Evolutionary conservation across 2,888 invertebrate genomes (phyloP).

Genomic region (Apamea crenata): DNA sequence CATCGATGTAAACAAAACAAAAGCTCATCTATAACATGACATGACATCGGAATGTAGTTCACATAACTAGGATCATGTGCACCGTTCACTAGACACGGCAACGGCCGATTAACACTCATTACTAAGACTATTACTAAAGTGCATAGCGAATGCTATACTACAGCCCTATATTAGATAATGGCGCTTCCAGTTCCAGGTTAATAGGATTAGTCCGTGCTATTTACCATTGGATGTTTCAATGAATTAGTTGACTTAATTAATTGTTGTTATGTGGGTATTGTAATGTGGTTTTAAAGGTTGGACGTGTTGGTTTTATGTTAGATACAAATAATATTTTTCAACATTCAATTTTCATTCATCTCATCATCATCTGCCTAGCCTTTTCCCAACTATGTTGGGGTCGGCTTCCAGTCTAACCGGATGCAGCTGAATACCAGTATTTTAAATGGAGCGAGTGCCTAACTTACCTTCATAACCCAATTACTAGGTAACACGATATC

Average conservation of each 20-base stretch:
- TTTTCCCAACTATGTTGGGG: too few relatives aligned
- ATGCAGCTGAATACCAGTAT: too few relatives aligned
- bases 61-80: conserved; percentile 39
- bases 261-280: conserved; percentile 34
- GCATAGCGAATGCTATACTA: conserved; percentile 76
- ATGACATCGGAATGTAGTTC: conserved; percentile 39
- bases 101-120: conserved; percentile 74
- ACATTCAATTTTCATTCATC: too few relatives aligned
- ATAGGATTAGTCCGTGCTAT: conserved; percentile 80
- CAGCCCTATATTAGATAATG: conserved; percentile 75
- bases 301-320: conserved; percentile 18
- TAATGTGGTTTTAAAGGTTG: conserved; percentile 9
- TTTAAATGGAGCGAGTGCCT: too few relatives aligned
- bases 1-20: background rate
- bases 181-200: conserved; percentile 76
- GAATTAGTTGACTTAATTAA: conserved; percentile 65
- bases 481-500: too few relatives aligned
- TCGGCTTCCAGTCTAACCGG: too few relatives aligned
- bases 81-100: conserved; percentile 58
- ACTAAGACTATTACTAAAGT: conserved; percentile 72
- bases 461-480: too few relatives aligned
- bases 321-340: background rate
- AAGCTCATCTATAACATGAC: conserved; percentile 9
- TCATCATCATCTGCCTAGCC: too few relatives aligned
- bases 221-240: conserved; percentile 73